Base-by-base conservation (phyloP, 2,113 vertebrate genomes). In the Nicator chloris region DNA sequence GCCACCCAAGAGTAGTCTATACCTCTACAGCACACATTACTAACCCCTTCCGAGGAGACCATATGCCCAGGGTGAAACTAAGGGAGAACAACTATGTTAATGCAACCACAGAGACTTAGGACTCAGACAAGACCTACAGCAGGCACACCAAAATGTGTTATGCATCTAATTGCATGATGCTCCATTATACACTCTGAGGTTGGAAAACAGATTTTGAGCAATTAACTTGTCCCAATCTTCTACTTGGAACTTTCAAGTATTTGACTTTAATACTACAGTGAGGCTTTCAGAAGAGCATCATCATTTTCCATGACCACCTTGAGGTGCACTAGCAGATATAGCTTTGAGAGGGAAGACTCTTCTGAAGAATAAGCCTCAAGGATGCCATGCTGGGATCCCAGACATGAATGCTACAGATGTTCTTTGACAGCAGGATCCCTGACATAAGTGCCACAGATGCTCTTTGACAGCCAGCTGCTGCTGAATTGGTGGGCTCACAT, bases 141-240 rank as follows among this genome's bases (percentile, higher is more conserved):
- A 65, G 42, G 11, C 47, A 71, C 33, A 18, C 33, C 26, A 7
- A 4, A 60, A 51, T 9, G 10, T 39, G 31, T 27, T 82, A 49
- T 59, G 24, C 39, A 42, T 5, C 27, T 64, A 66, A 65, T 3
- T 59, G 30, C 13, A 77, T 64, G 54, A 63, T 42, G 45, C 18
- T 80, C 54, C 0, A 0, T 21, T 57, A 71, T 17, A 24, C 2
- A 28, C 13, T 24, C 11, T 22, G 15, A 86, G 66, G 47, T 1
- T 40, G 33, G 40, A 84, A 88, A 92, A 76, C 4, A 23, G 17
- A 82, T 63, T 82, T 19, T 56, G 31, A 84, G 15, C 9, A 0
- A 42, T 33, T 63, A 57, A 56, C 7, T 59, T 35, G 10, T 57
- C 21, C 30, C 3, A 3, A 1, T n/a, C 66, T 75, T 76, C 49